Percentiles rank a stretch among this genome's conserved stretches.
These are phyloP conservation scores for Podarcis cretensis DNA, from an alignment of 2,113 vertebrate genomes.

Conservation along the genomic window DNA sequence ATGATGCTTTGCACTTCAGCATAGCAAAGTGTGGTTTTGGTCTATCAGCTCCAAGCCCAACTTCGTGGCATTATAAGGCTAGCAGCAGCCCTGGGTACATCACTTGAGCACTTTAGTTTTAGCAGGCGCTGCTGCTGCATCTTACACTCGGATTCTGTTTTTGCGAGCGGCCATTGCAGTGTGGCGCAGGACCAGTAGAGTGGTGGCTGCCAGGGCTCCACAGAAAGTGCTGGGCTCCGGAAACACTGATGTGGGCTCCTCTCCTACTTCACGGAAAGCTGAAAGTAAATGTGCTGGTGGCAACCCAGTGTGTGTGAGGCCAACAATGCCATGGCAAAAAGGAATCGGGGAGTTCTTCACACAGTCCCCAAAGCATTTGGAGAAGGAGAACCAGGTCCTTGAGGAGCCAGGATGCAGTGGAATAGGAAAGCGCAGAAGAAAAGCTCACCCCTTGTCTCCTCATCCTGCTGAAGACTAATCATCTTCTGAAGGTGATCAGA, in stretches of 20 bases:
- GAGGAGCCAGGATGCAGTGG: slow-evolving; percentile 79
- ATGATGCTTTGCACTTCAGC: neutral
- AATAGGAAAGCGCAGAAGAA: slow-evolving; percentile 74
- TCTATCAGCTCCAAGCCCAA: neutral
- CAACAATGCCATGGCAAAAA: slow-evolving; percentile 90
- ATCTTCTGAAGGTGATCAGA: slow-evolving; percentile 54
- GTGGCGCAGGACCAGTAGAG: slow-evolving; percentile 30
- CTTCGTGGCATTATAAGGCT: too few species aligned
- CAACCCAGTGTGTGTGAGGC: slow-evolving; percentile 85
- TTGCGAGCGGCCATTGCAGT: too few species aligned
- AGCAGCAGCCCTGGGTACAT: too few species aligned
- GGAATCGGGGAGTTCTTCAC: slow-evolving; percentile 90
- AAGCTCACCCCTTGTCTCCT: slow-evolving; percentile 54
- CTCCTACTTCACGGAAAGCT: slow-evolving; percentile 73
- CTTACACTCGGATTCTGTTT: too few species aligned
- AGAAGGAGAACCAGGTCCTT: slow-evolving; percentile 82
- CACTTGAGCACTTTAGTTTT: too few species aligned
- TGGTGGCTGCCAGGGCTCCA: slow-evolving; percentile 85
- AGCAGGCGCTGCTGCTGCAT: too few species aligned
- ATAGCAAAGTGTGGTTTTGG: neutral
- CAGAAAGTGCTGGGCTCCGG: slow-evolving; percentile 84
- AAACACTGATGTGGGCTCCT: slow-evolving; percentile 60
- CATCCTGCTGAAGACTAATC: slow-evolving; percentile 44
- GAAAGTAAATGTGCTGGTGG: slow-evolving; percentile 82
- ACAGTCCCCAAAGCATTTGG: slow-evolving; percentile 72